phyloP scores from a whole-genome alignment of 2,888 invertebrate genomes.

The Endotricha flammealis region DNA sequence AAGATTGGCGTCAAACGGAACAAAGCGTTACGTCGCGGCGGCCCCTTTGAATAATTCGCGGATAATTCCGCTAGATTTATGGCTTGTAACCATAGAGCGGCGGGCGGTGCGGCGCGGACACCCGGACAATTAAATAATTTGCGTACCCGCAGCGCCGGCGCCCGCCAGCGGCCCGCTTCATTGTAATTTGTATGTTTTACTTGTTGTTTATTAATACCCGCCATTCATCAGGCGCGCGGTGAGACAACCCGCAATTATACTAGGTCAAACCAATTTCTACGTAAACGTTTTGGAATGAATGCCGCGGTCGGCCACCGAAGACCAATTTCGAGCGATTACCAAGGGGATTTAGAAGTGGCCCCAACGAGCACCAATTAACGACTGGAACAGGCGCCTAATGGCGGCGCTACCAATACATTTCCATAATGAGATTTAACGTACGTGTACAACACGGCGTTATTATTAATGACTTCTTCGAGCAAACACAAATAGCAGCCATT shows the following conservation, averaged over 20 bases:
- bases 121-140: constrained; percentile 69
- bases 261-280: constrained; percentile 5
- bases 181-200: constrained; percentile 47
- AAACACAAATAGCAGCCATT: no score
- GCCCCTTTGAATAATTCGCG: constrained; percentile 71
- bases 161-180: constrained; percentile 21
- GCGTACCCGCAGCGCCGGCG: constrained; percentile 46
- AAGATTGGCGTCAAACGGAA: constrained; percentile 10
- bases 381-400: no score
- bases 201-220: constrained; percentile 8
- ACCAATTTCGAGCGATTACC: not conserved
- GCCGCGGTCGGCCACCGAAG: not conserved
- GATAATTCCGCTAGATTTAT: constrained; percentile 66
- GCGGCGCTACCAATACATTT: no score
- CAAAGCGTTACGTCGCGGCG: constrained; percentile 30
- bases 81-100: constrained; percentile 64
- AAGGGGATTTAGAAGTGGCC: not conserved
- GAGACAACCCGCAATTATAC: constrained; percentile 16
- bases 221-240: constrained; percentile 22
- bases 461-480: no score
- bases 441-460: no score
- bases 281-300: not conserved
- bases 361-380: not conserved
- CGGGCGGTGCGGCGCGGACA: constrained; percentile 24
- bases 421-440: no score